Percentiles rank a stretch among this genome's conserved stretches.
These are phyloP conservation scores for Tenrec ecaudatus DNA, from an alignment of 2,113 vertebrate genomes.

Conservation along the genomic window DNA sequence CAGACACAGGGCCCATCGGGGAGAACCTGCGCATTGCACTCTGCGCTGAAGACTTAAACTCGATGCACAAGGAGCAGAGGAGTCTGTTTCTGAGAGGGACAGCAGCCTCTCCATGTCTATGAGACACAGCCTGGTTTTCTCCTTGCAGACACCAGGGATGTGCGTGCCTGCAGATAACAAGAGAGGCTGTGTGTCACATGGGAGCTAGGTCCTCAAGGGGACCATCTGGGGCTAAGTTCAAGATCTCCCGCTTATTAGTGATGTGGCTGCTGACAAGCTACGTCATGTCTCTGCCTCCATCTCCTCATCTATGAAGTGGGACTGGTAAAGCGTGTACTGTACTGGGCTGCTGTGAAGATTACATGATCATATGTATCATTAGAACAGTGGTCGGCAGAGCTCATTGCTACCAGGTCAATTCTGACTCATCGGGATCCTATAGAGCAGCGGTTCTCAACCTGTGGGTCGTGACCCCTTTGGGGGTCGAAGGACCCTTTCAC, in stretches of 20 bases:
- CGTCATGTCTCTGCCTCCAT: not conserved
- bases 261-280: not conserved
- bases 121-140: not conserved
- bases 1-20: too few species aligned
- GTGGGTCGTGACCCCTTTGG: too few species aligned
- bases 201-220: too few species aligned
- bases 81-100: not conserved
- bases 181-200: rapidly evolving
- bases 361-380: too few species aligned
- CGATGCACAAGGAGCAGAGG: too few species aligned
- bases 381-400: too few species aligned
- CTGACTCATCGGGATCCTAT: too few species aligned
- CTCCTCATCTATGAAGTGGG: not conserved
- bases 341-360: not conserved
- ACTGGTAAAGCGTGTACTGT: not conserved
- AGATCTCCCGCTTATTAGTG: not conserved
- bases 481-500: too few species aligned
- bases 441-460: too few species aligned
- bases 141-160: not conserved
- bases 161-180: not conserved
- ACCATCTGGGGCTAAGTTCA: not conserved
- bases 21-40: too few species aligned
- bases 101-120: not conserved
- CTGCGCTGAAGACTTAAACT: too few species aligned
- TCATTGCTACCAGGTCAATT: too few species aligned